Conservation (phyloP, 2,113 vertebrate species). For the Arothron firmamentum region DNA sequence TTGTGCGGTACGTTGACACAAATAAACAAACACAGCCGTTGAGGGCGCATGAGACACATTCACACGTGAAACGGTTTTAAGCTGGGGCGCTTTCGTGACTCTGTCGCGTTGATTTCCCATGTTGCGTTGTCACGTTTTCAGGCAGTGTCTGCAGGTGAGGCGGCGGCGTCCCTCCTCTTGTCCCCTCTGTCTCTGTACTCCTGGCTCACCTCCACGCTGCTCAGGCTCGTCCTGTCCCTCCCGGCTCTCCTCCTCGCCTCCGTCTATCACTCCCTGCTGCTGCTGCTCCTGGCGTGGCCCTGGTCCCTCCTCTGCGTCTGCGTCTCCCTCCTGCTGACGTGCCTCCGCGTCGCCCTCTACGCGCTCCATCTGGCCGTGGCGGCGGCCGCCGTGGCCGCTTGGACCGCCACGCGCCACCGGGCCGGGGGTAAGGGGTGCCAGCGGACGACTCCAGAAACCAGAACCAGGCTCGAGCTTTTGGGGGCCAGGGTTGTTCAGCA, state of each 20-base stretch:
- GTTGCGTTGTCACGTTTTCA: constrained; percentile 17
- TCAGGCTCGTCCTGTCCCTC: constrained; percentile 46
- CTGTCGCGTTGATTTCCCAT: background rate
- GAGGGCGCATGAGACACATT: too few species aligned
- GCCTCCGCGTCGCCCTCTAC: constrained; percentile 46
- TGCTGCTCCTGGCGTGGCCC: constrained; percentile 54
- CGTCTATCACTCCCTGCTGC: constrained; percentile 42
- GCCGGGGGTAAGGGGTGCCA: background rate
- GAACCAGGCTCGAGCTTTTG: constrained; percentile 3
- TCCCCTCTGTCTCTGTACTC: constrained; percentile 61
- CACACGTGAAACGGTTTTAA: too few species aligned
- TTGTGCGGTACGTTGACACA: constrained; percentile 43
- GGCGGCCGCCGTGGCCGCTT: constrained; percentile 38
- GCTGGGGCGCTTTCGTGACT: background rate
- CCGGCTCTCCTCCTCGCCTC: constrained; percentile 47
- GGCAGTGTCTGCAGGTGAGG: constrained; percentile 31
- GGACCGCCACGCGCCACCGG: constrained; percentile 23
- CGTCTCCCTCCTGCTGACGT: constrained; percentile 34
- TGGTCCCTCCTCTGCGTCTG: constrained; percentile 35
- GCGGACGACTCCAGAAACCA: constrained; percentile 1
- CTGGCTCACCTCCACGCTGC: constrained; percentile 50
- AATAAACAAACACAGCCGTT: background rate
- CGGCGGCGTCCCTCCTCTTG: constrained; percentile 46
- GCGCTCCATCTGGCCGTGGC: constrained; percentile 56
- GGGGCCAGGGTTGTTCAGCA: constrained; percentile 7